Evolutionary conservation across 2,797 vertebrate species (phyloP), one percentile per base, ranked within the genome.

Genomic region (Galaxias olidus): DNA sequence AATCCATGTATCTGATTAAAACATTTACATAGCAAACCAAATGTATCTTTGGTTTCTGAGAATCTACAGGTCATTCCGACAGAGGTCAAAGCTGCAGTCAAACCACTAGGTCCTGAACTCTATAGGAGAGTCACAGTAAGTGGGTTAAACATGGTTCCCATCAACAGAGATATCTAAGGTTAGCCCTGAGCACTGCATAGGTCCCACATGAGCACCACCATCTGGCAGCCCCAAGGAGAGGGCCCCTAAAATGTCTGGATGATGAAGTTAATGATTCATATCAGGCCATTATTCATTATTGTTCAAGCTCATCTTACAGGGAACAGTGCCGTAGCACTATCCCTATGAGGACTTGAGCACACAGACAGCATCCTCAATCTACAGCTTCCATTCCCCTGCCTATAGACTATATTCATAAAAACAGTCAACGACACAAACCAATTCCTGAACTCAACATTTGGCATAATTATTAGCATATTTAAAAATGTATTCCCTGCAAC

Each of bases 231-330:
- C 71, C 40, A 17, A 80, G 73, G 80, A 62, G 10, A 72, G 56
- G 78, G 69, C 63, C 71, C 84, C 72, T 84, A 75, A 87, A 86
- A 81, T 78, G 67, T 64, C 57, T 68, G 68, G 43, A 74, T 86
- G 83, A 82, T 89, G 76, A 77, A 86, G 89, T 90, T 91, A 90
- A 92, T 91, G 85, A 91, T 91, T 91, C 85, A 90, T 89, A 73
- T 47, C 74, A 49, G 73, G 65, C 77, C 69, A 75, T 80, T 82
- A 83, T 76, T 50, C 79, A 71, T 65, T n/a, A n/a, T n/a, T n/a
- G n/a, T n/a, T 59, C 47, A 69, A 75, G 66, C 79, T 77, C 72
- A 64, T 78, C 76, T 79, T 51, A 61, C 58, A 59, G 65, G 64
- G 74, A 68, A 30, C 52, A 72, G 74, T 61, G 64, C 58, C 56